These are phyloP conservation scores for Hoplostethus atlanticus DNA, from an alignment of 2,797 vertebrate species.

Conservation along the genomic window DNA sequence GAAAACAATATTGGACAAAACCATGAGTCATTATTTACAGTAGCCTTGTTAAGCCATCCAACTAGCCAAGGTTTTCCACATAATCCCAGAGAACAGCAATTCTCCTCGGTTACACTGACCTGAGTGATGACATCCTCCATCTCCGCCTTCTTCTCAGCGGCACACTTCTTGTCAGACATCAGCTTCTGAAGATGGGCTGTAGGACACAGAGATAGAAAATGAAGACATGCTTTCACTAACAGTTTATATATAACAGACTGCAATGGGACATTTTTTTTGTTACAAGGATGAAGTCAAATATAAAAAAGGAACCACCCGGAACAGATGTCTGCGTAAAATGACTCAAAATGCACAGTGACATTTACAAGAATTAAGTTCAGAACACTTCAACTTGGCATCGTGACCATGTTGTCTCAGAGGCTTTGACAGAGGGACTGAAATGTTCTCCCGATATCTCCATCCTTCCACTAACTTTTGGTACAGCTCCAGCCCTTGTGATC, in stretches of 20 bases:
- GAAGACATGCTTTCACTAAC: too few species aligned
- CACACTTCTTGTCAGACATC: slow-evolving; percentile 98
- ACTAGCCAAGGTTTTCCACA: background rate
- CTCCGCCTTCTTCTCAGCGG: slow-evolving; percentile 92
- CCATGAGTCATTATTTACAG: background rate
- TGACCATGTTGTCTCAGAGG: background rate
- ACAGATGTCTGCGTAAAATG: background rate
- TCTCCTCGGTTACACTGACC: slow-evolving; percentile 76
- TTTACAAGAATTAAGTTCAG: background rate
- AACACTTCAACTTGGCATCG: background rate
- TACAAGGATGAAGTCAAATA: too few species aligned
- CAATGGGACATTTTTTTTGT: too few species aligned
- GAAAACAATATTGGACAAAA: background rate
- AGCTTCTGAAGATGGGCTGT: slow-evolving; percentile 96
- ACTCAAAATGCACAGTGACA: background rate
- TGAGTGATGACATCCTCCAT: slow-evolving; percentile 95
- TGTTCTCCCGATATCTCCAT: background rate
- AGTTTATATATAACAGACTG: too few species aligned
- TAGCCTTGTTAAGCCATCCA: background rate
- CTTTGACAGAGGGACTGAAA: slow-evolving; percentile 8
- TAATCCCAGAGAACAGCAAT: background rate
- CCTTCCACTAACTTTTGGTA: slow-evolving; percentile 16
- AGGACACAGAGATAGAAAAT: slow-evolving; percentile 4
- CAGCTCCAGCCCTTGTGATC: slow-evolving; percentile 26
- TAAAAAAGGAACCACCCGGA: too few species aligned